Base-by-base conservation (phyloP, 1,140 invertebrate species). In the Ips typographus region DNA sequence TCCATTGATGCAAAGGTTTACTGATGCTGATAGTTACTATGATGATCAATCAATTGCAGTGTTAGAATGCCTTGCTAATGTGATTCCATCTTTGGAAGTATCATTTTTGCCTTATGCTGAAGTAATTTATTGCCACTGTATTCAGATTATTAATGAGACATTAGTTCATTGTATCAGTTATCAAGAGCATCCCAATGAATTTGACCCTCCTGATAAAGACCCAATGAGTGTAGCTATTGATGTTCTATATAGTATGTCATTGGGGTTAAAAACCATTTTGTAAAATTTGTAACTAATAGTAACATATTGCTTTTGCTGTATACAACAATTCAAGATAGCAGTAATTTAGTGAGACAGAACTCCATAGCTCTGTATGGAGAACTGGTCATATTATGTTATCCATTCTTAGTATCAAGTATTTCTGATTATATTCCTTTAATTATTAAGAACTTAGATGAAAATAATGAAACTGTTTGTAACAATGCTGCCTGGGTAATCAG, bases 401-500 rank as follows among this genome's bases (percentile, higher is more conserved):
- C 95, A 78, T 94, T 97, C 83, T 94, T 99, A 40, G 88, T 90
- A 76, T 94, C 94, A 1, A 95, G 91, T 80, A 94, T 98, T 83
- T 88, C 88, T 65, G 93, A 97, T 70, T 97, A 97, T 79, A 90
- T 99, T 84, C 94, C 94, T 44, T 94, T 98, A 76, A 86, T 99
- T 68, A 94, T 94, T 67, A 91, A 94, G 81, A 99, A 99, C 83
- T 85, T 99, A 52, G 98, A 99, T 83, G 95, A 96, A 4, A 93
- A 98, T 78, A 92, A 92, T 72, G 98, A 99, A 78, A 98, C 95
- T 47, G 98, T 99, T 8, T 99, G 97, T 83, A 99, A 99, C 81
- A 99, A 99, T 83, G 96, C 96, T 22, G 98, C 95, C 0, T 99
- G 96, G 96, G 95, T 96, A 5, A 97, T 98, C 75, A 95, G 96